Percentiles rank a stretch among this genome's conserved stretches.
Conservation (phyloP, 92 coral and sea anemone genomes). For the Porites rus region DNA sequence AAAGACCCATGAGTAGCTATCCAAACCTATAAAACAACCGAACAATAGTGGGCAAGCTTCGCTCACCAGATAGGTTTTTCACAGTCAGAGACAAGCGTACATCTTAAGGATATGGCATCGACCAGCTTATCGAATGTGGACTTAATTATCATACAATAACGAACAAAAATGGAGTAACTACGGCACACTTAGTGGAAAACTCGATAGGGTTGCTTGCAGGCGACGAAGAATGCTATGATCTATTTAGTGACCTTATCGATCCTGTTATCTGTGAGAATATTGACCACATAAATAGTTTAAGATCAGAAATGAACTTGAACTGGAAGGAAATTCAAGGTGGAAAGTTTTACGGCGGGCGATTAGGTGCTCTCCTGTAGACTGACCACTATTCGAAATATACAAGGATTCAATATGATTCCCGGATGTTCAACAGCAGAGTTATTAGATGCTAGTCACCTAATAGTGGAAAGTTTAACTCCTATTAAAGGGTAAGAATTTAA, state of each 20-base stretch:
- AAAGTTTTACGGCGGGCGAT: slow-evolving; percentile 12
- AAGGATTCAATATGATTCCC: slow-evolving; percentile 44
- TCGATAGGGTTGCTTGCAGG: slow-evolving; percentile 30
- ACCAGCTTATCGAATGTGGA: slow-evolving; percentile 32
- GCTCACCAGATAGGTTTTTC: neutral
- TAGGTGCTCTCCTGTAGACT: slow-evolving; percentile 44
- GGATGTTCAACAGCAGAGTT: slow-evolving; percentile 7
- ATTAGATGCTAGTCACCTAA: neutral
- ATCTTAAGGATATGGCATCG: slow-evolving; percentile 25
- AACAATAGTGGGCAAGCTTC: slow-evolving; percentile 24
- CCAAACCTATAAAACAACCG: slow-evolving; percentile 19
- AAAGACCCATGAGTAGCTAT: slow-evolving; percentile 18
- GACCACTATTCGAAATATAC: slow-evolving; percentile 45
- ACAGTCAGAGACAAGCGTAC: slow-evolving; percentile 33
- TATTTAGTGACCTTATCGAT: slow-evolving; percentile 54
- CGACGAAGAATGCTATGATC: slow-evolving; percentile 67
- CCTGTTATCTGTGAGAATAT: slow-evolving; percentile 32
- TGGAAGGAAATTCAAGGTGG: slow-evolving; percentile 61
- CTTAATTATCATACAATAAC: neutral
- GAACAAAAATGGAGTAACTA: neutral
- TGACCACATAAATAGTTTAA: neutral
- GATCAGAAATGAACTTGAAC: slow-evolving; percentile 13
- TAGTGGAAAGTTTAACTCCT: neutral
- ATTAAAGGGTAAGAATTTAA: slow-evolving; percentile 1
- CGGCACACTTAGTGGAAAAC: neutral